Evolutionary conservation across 2,113 vertebrate genomes (phyloP), one percentile per base, ranked within the genome.

Genomic region (Perca flavescens): DNA sequence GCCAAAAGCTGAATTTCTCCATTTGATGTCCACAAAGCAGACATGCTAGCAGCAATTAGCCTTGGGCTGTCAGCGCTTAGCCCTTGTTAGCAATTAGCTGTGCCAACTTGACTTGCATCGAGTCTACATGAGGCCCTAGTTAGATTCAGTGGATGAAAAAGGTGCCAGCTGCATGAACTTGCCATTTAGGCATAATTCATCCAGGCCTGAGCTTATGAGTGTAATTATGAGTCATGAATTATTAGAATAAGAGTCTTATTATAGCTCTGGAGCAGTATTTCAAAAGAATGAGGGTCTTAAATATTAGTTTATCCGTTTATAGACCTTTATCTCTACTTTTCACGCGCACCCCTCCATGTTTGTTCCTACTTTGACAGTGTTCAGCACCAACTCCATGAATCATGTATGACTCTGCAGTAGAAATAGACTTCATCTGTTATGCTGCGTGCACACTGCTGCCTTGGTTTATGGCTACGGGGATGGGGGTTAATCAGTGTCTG

Each of bases 231-330:
- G 79, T 81, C 74, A 90, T 91, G 68, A 93, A 92, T 90, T 88
- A 91, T 90, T 75, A 80, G 72, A 47, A 82, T 67, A 81, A 84
- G 76, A 64, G 34, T 87, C 90, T 89, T 92, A 88, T 89, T 91
- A 77, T 89, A 92, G 85, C 77, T 68, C 17, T 5, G 46, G 69
- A 87, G 86, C 70, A 21, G 73, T 87, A 82, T 91, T 92, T 90
- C 74, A 82, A 65, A 88, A 86, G 86, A 91, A 90, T 50, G 75
- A 65, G 50, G 64, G 31, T 83, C 68, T 90, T 87, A 90, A 93
- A 91, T 91, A 92, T 91, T 92, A 87, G 90, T 92, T 91, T 88
- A 92, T 91, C 69, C 82, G n/a, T 91, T 86, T 89, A 82, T 88
- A 89, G 79, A 88, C 49, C 57, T 68, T 64, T 72, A 85, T 73